Base-by-base conservation (phyloP, 1,140 invertebrate genomes). In the Eupeodes corollae region DNA sequence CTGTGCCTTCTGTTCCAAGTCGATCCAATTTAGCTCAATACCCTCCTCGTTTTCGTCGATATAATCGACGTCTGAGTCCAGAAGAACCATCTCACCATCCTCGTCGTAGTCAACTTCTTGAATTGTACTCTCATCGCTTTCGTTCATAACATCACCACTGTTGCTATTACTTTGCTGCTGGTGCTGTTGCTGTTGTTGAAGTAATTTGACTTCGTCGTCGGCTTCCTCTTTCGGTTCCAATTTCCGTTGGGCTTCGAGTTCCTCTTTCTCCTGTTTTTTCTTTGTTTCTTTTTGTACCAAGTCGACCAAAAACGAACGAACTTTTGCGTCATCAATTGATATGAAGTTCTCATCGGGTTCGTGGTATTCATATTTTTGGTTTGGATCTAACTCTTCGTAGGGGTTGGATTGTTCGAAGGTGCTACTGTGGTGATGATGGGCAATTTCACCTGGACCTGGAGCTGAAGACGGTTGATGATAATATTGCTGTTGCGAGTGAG, bases 341-440 rank as follows among this genome's bases (percentile, higher is more conserved):
- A 66, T 54, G 44, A 66, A 66, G 33, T 64, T 64, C 44, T 64
- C 62, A 32, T 66, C 63, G 2, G 63, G 63, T 38, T 66, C 63
- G 1, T 65, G 54, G 35, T 65, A 65, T 42, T 42, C 21, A 8
- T 26, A 26, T 8, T 26, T 26, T 26, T 26, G 21, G 8, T 26
- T 26, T 26, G 21, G 21, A 26, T 26, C 21, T 26, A 26, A 26
- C 8, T 26, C 21, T 26, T 26, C 21, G 8, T 26, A 26, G 8
- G 21, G 3, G 21, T 26, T 26, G 3, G 3, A 8, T 26, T 26
- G 21, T 5, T 26, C 21, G 8, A 26, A 26, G 21, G 21, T 26
- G 21, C 21, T 26, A 26, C 8, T 26, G 3, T 26, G 21, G 3
- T 26, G 21, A 26, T 26, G 21, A 26, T 26, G 21, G 8, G 8